A percentile compares a stretch with the other conserved stretches of the same genome.
phyloP scores from a whole-genome alignment of 2,797 vertebrate genomes.

The Capromys pilorides region DNA sequence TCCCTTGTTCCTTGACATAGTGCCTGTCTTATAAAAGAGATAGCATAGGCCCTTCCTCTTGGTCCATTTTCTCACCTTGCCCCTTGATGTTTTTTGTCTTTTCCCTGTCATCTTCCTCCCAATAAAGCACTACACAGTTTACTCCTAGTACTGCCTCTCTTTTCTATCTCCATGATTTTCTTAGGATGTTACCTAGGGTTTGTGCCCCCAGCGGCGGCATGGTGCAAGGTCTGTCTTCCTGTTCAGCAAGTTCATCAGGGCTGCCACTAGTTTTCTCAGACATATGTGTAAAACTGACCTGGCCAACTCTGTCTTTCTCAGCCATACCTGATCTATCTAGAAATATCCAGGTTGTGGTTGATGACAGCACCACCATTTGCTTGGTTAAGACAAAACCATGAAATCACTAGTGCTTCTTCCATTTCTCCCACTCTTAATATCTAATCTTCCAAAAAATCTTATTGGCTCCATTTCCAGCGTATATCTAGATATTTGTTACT shows the following conservation, averaged over 20 bases:
- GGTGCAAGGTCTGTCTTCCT: not conserved
- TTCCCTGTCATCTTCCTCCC: not conserved
- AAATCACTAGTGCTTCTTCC: not conserved
- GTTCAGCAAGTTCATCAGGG: not conserved
- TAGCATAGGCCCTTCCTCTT: no score
- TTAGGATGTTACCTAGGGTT: not conserved
- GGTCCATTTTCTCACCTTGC: not conserved
- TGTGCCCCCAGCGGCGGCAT: not conserved
- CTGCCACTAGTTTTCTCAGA: not conserved
- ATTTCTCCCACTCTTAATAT: not conserved
- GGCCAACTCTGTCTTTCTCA: fast-evolving
- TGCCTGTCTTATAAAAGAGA: not conserved
- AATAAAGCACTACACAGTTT: not conserved
- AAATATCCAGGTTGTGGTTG: not conserved
- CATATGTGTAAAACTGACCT: not conserved
- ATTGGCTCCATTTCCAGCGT: not conserved
- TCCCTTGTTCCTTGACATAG: not conserved
- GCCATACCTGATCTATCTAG: not conserved
- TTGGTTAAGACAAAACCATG: not conserved
- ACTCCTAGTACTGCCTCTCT: not conserved
- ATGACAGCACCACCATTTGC: not conserved
- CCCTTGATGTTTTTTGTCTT: not conserved
- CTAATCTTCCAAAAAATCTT: not conserved
- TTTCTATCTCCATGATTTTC: not conserved
- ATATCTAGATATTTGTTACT: not conserved